These are phyloP conservation scores for Hephaestus fuliginosus DNA, from an alignment of 2,797 vertebrate genomes.

Conservation along the genomic window DNA sequence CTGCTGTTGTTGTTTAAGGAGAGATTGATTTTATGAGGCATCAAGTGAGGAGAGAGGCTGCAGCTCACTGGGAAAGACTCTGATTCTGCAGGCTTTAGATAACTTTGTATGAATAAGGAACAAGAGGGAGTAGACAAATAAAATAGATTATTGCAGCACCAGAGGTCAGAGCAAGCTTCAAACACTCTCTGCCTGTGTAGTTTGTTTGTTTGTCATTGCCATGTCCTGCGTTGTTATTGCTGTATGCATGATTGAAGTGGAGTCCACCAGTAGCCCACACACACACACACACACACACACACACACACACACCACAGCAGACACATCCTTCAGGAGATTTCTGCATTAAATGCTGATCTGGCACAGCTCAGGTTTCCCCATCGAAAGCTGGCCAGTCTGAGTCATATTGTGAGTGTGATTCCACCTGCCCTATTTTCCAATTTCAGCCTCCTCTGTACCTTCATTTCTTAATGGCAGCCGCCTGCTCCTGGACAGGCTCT, in stretches of 20 bases:
- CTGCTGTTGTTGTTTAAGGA: not conserved
- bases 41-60: not conserved
- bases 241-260: not conserved
- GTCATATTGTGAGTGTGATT: slow-evolving; percentile 35
- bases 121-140: slow-evolving; percentile 5
- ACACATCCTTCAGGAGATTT: not conserved
- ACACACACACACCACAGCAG: not conserved
- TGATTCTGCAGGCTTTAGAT: slow-evolving; percentile 13
- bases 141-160: not conserved
- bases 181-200: not conserved
- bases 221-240: not conserved
- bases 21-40: not conserved
- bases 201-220: not conserved
- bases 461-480: slow-evolving; percentile 54
- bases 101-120: slow-evolving; percentile 27
- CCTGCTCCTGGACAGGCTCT: slow-evolving; percentile 34
- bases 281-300: not conserved
- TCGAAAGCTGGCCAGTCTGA: slow-evolving; percentile 8
- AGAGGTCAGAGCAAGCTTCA: not conserved
- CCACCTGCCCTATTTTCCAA: slow-evolving; percentile 27
- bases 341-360: slow-evolving; percentile 12
- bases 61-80: not conserved
- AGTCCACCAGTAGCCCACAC: not conserved
- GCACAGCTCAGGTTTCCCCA: slow-evolving; percentile 34
- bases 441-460: slow-evolving; percentile 10